phyloP scores from a whole-genome alignment of 2,888 invertebrate genomes.

The Troilus luridus region DNA sequence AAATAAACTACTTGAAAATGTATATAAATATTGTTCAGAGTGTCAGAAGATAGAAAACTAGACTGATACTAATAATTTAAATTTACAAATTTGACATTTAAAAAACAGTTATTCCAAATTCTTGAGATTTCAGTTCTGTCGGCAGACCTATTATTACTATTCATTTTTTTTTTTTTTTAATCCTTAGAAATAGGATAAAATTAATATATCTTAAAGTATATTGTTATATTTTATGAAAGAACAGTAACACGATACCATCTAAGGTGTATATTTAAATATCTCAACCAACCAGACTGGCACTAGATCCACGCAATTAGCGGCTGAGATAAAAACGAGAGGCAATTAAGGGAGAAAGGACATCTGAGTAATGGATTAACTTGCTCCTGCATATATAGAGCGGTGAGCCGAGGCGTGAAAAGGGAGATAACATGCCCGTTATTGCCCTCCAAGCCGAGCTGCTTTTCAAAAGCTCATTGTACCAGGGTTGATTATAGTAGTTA shows the following conservation, averaged over 20 bases:
- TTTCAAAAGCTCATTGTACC: constrained; percentile 4
- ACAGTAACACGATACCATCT: background rate
- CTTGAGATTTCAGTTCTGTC: too few species aligned
- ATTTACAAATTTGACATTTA: too few species aligned
- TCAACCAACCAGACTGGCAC: background rate
- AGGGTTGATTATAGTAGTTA: background rate
- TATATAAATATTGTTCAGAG: too few species aligned
- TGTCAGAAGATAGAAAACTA: too few species aligned
- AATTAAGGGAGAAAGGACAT: constrained; percentile 25
- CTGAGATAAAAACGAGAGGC: constrained; percentile 10
- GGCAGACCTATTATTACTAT: too few species aligned
- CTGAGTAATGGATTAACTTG: constrained; percentile 14
- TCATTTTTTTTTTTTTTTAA: too few species aligned
- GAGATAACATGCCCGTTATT: constrained; percentile 28
- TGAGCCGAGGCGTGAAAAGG: constrained; percentile 38
- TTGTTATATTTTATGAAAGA: background rate
- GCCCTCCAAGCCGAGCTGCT: constrained; percentile 12
- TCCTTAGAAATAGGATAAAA: too few species aligned
- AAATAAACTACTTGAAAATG: too few species aligned
- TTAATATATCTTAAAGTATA: too few species aligned
- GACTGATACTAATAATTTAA: too few species aligned
- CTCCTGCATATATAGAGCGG: constrained; percentile 32
- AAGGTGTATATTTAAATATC: background rate
- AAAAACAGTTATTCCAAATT: too few species aligned
- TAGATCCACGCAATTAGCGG: constrained; percentile 14